Evolutionary conservation across 1,140 invertebrate genomes (phyloP).

Genomic region (Drosophila tropicalis): DNA sequence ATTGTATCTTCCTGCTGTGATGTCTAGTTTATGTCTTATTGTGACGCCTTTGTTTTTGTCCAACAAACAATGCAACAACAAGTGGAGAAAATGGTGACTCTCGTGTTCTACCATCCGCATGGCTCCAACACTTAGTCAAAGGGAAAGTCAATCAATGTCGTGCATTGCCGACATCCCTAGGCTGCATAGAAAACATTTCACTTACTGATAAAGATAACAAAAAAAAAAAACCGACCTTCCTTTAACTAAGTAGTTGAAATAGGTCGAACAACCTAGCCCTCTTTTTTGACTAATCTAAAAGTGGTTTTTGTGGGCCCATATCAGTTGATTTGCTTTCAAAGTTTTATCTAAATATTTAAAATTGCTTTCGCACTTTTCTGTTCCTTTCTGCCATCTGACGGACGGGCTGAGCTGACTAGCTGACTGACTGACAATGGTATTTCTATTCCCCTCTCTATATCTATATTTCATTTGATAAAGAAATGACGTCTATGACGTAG

Average conservation of each 20-base stretch:
- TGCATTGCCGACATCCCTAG: slow-evolving; percentile 4
- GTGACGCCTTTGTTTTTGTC: slow-evolving; percentile 71
- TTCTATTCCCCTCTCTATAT: slow-evolving; percentile 28
- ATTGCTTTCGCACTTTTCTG: slow-evolving; percentile 54
- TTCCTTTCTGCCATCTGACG: not conserved
- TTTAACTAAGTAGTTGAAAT: slow-evolving; percentile 57
- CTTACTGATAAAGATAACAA: not conserved
- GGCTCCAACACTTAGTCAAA: slow-evolving; percentile 6
- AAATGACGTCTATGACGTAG: slow-evolving; percentile 33
- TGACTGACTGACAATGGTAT: slow-evolving; percentile 27
- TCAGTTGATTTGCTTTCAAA: slow-evolving; percentile 66
- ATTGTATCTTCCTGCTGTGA: slow-evolving; percentile 30
- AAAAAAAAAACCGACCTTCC: not conserved
- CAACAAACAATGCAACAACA: slow-evolving; percentile 51
- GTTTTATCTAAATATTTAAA: slow-evolving; percentile 80
- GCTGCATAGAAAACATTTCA: slow-evolving; percentile 22
- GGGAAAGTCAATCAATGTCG: slow-evolving; percentile 24
- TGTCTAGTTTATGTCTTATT: slow-evolving; percentile 73
- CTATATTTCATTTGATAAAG: slow-evolving; percentile 34
- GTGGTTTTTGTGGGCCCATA: slow-evolving; percentile 50
- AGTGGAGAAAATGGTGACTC: slow-evolving; percentile 3
- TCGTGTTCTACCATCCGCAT: not conserved
- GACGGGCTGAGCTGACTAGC: not conserved
- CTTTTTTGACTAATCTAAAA: slow-evolving; percentile 60
- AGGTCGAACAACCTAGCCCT: slow-evolving; percentile 29